Evolutionary conservation across 2,888 invertebrate genomes (phyloP).

Genomic region (Zaprionus lineosus): DNA sequence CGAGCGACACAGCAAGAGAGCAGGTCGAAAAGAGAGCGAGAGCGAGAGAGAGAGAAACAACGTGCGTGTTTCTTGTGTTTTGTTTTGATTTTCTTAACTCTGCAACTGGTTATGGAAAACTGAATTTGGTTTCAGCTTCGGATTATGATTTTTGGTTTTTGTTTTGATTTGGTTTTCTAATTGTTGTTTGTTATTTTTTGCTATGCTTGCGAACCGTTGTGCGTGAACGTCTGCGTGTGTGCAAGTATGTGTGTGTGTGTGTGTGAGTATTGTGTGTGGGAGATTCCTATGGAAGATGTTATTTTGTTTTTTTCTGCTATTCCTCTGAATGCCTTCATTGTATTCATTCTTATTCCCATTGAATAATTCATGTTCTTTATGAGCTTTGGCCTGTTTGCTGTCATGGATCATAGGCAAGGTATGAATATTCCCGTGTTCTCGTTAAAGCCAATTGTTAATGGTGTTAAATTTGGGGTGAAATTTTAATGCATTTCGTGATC

Average conservation of each 20-base stretch:
- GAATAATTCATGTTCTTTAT: conserved; percentile 1
- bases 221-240: too few species aligned
- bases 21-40: conserved; percentile 7
- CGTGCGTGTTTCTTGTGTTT: conserved; percentile 63
- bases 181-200: conserved; percentile 29
- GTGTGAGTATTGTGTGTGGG: conserved; percentile 21
- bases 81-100: conserved; percentile 64
- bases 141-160: conserved; percentile 37
- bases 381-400: not conserved
- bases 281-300: conserved; percentile 2
- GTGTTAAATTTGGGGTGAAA: not conserved
- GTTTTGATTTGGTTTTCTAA: conserved; percentile 40
- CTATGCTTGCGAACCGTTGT: too few species aligned
- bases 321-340: too few species aligned
- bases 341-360: conserved; percentile 6
- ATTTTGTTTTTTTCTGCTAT: conserved; percentile 6
- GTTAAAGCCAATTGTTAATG: not conserved
- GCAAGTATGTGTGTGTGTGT: not conserved
- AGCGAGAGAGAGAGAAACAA: conserved; percentile 11
- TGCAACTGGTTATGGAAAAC: conserved; percentile 67
- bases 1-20: not conserved
- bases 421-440: conserved; percentile 7
- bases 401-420: not conserved
- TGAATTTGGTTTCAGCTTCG: conserved; percentile 33
- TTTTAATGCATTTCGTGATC: not conserved